These are phyloP conservation scores for Hetaerina titia DNA, from an alignment of 2,888 invertebrate species.

Conservation along the genomic window DNA sequence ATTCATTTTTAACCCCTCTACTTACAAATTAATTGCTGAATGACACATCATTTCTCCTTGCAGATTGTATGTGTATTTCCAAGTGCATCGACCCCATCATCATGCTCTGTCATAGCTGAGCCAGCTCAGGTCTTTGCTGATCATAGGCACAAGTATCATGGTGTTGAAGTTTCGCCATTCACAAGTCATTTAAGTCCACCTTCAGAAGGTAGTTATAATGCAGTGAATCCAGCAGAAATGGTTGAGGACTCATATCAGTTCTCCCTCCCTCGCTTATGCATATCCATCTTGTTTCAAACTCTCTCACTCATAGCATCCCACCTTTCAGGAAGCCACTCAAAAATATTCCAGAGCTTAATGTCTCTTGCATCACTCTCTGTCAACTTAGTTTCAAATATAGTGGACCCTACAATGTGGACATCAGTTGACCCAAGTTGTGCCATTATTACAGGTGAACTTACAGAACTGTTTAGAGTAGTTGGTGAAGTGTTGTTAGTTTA, in stretches of 20 bases:
- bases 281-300: conserved; percentile 51
- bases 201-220: not conserved
- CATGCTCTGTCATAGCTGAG: not conserved
- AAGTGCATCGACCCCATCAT: not conserved
- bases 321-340: conserved; percentile 47
- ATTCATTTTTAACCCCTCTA: no score
- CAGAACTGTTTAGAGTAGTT: conserved; percentile 80
- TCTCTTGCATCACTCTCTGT: conserved; percentile 71
- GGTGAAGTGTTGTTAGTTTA: conserved; percentile 81
- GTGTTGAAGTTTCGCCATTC: conserved; percentile 11
- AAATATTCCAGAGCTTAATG: conserved; percentile 35
- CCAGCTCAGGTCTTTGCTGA: not conserved
- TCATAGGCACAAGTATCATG: not conserved
- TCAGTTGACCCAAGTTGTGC: conserved; percentile 77
- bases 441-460: conserved; percentile 79
- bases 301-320: conserved; percentile 26
- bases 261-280: conserved; percentile 57
- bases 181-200: not conserved
- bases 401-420: conserved; percentile 81
- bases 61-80: not conserved
- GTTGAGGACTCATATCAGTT: not conserved
- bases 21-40: no score
- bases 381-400: conserved; percentile 79
- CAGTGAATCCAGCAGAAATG: not conserved
- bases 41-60: not conserved